These are phyloP conservation scores for Platycheirus albimanus DNA, from an alignment of 2,888 invertebrate species.

Conservation along the genomic window DNA sequence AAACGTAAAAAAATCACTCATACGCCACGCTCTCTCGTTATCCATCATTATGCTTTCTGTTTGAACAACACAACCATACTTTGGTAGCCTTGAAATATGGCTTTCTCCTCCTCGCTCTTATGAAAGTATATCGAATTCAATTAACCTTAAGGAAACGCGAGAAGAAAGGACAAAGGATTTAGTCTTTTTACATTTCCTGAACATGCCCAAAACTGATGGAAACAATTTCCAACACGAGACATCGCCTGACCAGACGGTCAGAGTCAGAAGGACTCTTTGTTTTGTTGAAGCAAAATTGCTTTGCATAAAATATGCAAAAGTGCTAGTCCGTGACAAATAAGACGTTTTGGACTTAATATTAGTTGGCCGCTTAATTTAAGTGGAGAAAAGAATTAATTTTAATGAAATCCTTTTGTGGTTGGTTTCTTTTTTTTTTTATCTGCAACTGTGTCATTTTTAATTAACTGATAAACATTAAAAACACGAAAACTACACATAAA, in stretches of 20 bases:
- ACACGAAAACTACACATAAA: constrained; percentile 14
- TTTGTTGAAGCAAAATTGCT: constrained; percentile 3
- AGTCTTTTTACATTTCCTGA: constrained; percentile 50
- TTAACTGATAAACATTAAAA: constrained; percentile 54
- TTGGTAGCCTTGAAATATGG: constrained; percentile 32
- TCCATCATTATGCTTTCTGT: constrained; percentile 10
- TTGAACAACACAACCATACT: neutral
- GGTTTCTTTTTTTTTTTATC: neutral
- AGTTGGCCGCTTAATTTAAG: constrained; percentile 41
- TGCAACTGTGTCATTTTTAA: constrained; percentile 21
- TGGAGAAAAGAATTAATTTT: constrained; percentile 35
- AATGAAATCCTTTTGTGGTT: constrained; percentile 12
- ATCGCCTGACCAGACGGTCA: constrained; percentile 61
- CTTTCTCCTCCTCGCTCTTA: neutral
- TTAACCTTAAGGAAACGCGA: constrained; percentile 18
- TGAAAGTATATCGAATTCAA: constrained; percentile 53
- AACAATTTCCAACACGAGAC: constrained; percentile 60
- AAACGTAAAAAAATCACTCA: constrained; percentile 48
- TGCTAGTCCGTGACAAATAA: constrained; percentile 1
- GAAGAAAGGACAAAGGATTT: constrained; percentile 29
- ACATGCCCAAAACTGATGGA: constrained; percentile 40
- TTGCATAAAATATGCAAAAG: constrained; percentile 22
- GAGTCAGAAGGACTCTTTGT: too few relatives aligned
- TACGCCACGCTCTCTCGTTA: constrained; percentile 43
- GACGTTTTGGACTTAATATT: constrained; percentile 10